Conservation (phyloP, 2,888 invertebrate genomes). For the Melinaea marsaeus region DNA sequence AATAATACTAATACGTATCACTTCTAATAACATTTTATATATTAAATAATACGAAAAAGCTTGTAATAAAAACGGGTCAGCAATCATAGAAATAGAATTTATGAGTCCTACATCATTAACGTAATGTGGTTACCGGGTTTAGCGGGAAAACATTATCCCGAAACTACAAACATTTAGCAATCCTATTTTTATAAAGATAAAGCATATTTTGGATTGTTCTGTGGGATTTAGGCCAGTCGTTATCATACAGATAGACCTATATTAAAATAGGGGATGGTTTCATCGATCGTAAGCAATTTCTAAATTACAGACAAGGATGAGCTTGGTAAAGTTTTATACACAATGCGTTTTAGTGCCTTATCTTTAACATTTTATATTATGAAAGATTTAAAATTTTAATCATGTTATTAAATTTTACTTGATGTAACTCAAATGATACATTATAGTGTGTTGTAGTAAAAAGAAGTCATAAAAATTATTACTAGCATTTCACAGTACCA, state of each 20-base stretch:
- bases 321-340: conserved; percentile 35
- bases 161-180: conserved; percentile 33
- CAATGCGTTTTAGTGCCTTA: no score
- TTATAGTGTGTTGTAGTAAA: no score
- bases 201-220: conserved; percentile 38
- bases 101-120: conserved; percentile 33
- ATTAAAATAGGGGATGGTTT: conserved; percentile 48
- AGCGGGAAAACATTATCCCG: conserved; percentile 31
- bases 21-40: conserved; percentile 2
- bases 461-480: no score
- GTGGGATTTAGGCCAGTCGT: conserved; percentile 33
- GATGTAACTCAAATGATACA: no score
- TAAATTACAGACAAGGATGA: conserved; percentile 45
- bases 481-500: no score
- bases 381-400: no score
- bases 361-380: no score
- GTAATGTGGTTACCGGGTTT: conserved; percentile 32
- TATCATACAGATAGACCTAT: conserved; percentile 33
- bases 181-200: conserved; percentile 38
- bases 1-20: not conserved
- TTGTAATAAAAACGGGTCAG: conserved; percentile 13
- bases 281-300: conserved; percentile 58
- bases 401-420: no score
- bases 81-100: conserved; percentile 24
- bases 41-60: conserved; percentile 5